Base-by-base conservation (phyloP, 2,888 invertebrate species). In the Diaphora mendica region DNA sequence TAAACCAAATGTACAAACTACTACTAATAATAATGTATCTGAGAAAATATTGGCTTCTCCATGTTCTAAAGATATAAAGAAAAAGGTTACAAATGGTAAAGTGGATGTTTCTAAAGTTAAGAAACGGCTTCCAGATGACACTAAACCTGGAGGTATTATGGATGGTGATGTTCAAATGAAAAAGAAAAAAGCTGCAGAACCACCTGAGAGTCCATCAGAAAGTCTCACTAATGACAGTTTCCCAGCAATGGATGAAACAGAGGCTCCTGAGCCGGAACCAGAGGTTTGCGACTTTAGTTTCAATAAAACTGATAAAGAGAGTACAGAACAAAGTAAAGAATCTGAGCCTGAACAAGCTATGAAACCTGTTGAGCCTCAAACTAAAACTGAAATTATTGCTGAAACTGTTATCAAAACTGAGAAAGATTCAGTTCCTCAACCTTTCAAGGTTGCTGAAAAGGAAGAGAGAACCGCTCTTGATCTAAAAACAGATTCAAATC, bases 211-310 rank as follows among this genome's bases (percentile, higher is more conserved):
- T 93, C 98, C 98, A 23, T 97, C 97, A 64, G 98, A 97, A 89
- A 98, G 98, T 89, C 96, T 98, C 77, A 98, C 98, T 67, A 98
- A 98, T 79, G 98, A 98, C 88, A 98, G 98, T 86, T 98, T 98
- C 86, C 97, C 98, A 64, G 97, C 98, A 68, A 97, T 97, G 93
- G 97, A 98, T 89, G 97, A 97, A 85, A 96, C 96, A 77, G 97
- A 97, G 83, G 95, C 93, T 83, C 95, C 95, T 75, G 96, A 96
- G 76, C 92, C 94, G 48, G 96, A 96, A 83, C 89, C 93, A 71
- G 96, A 95, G 85, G 94, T 89, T 71, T 94, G 95, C 88, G 96
- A 96, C 82, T 96, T 95, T 87, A 95, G 94, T 87, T 93, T 95
- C 81, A 93, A 89, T 87, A 95, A 95, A 86, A 85, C 91, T 89